Percentiles rank a stretch among this genome's conserved stretches.
phyloP scores from a whole-genome alignment of 2,888 invertebrate genomes.

The Ormyrus nitidulus region DNA sequence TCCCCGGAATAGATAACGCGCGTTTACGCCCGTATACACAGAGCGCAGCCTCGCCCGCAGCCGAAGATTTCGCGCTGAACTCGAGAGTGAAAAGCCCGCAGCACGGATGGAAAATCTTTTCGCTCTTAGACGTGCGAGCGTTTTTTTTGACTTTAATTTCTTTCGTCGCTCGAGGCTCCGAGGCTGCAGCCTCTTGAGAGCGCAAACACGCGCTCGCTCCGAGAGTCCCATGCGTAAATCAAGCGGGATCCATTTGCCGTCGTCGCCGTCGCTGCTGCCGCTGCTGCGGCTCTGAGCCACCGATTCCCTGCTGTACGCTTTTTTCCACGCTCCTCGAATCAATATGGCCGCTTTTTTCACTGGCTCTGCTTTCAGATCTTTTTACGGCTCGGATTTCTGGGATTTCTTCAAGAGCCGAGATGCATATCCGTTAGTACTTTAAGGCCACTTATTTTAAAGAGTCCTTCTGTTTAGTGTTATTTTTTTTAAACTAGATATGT shows the following conservation, averaged over 20 bases:
- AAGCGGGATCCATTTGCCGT: conserved; percentile 61
- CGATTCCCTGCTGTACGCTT: no score
- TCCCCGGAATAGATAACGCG: conserved; percentile 13
- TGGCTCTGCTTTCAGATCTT: background rate
- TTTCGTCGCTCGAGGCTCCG: background rate
- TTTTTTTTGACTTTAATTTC: conserved; percentile 11
- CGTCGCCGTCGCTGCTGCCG: no score
- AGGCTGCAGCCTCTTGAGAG: conserved; percentile 19
- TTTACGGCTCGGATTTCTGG: conserved; percentile 5
- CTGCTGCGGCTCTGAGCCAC: no score
- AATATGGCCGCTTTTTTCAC: conserved; percentile 3
- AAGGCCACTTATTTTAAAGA: background rate
- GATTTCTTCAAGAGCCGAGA: background rate
- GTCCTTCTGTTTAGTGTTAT: background rate
- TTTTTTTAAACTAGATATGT: background rate
- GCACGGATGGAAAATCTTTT: conserved; percentile 21
- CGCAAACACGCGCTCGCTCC: background rate
- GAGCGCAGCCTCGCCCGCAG: no score
- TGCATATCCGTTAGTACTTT: background rate
- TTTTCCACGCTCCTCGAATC: conserved; percentile 14
- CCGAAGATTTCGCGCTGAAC: no score
- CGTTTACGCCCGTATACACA: no score
- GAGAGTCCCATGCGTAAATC: conserved; percentile 63
- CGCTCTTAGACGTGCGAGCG: background rate
- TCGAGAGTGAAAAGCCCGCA: conserved; percentile 28